phyloP scores from a whole-genome alignment of 2,797 vertebrate genomes.

The Enteromius treurensis region DNA sequence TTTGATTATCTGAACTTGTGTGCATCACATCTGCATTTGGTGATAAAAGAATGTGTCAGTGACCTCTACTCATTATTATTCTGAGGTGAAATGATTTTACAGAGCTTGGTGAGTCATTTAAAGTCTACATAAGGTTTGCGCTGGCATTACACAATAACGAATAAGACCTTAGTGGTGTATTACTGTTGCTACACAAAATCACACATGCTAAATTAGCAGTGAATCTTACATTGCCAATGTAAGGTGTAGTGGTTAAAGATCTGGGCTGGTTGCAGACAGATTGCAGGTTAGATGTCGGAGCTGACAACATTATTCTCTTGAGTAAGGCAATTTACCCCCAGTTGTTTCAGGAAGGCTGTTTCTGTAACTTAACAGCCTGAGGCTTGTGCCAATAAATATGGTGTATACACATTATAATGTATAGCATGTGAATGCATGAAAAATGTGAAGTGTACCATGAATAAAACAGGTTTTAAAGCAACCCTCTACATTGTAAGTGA shows the following conservation, averaged over 20 bases:
- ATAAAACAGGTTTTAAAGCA: not conserved
- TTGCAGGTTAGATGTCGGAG: not conserved
- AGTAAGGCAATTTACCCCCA: not conserved
- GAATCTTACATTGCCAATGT: not conserved
- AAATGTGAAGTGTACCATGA: not conserved
- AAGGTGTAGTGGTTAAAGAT: not conserved
- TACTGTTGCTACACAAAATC: not conserved
- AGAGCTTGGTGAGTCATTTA: not conserved
- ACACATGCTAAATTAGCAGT: not conserved
- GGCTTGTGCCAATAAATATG: not conserved
- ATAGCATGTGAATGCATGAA: not conserved
- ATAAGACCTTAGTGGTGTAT: not conserved
- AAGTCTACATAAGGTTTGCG: not conserved
- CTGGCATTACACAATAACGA: not conserved
- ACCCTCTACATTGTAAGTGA: not conserved
- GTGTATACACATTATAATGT: not conserved
- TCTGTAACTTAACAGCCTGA: not conserved
- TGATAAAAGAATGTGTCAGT: conserved; percentile 1
- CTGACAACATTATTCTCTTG: not conserved
- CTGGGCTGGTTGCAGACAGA: not conserved
- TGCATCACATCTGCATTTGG: conserved; percentile 21
- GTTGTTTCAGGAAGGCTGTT: not conserved
- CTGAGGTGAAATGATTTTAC: not conserved
- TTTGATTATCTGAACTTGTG: conserved; percentile 18
- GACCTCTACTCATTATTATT: conserved; percentile 13